Evolutionary conservation across 2,797 vertebrate species (phyloP).

Genomic region (Pangasius sanitwongsei): DNA sequence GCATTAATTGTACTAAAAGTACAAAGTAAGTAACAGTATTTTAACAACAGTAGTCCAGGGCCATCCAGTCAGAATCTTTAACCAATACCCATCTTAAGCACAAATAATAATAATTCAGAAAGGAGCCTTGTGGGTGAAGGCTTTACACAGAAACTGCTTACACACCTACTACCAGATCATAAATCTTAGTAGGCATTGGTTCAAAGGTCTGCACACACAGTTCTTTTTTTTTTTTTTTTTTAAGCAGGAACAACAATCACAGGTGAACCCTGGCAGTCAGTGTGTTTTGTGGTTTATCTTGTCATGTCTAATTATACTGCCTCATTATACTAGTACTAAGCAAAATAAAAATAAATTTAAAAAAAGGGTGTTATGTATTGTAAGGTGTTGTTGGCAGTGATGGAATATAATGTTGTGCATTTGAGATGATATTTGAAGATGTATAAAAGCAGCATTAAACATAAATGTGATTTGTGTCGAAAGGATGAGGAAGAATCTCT

Average conservation of each 20-base stretch:
- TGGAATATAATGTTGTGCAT: neutral
- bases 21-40: neutral
- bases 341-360: neutral
- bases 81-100: too few relatives aligned
- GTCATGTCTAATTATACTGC: neutral
- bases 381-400: too few relatives aligned
- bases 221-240: neutral
- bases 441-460: neutral
- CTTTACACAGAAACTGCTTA: neutral
- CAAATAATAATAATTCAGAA: neutral
- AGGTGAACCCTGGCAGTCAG: neutral
- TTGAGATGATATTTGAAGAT: neutral
- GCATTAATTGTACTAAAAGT: neutral
- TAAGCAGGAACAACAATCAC: neutral
- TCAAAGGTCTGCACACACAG: neutral
- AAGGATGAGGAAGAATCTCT: conserved; percentile 98
- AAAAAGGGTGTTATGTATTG: neutral
- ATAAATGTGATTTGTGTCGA: neutral
- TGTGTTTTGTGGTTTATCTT: neutral
- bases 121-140: neutral
- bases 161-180: neutral
- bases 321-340: neutral
- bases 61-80: neutral
- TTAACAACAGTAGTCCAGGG: neutral
- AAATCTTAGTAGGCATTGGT: neutral